Evolutionary conservation across 2,797 vertebrate species (phyloP).

Genomic region (Eidolon dupreanum): DNA sequence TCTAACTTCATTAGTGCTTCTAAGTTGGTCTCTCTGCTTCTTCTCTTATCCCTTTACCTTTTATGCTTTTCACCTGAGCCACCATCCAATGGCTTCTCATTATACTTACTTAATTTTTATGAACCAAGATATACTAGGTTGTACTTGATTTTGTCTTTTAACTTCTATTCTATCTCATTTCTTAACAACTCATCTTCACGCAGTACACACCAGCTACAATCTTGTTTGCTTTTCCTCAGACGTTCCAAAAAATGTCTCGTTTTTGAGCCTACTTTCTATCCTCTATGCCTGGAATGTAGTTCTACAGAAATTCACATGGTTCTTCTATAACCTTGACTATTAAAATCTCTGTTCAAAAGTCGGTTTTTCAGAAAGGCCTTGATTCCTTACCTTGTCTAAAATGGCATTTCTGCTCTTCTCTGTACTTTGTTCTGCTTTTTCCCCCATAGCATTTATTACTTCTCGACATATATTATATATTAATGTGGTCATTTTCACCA

Average conservation of each 20-base stretch:
- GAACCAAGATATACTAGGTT: no score
- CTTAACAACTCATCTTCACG: background rate
- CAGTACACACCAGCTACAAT: background rate
- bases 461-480: background rate
- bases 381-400: background rate
- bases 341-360: background rate
- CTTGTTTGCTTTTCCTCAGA: background rate
- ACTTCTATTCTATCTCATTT: background rate
- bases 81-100: background rate
- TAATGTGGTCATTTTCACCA: background rate
- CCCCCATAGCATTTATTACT: background rate
- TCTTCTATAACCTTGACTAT: background rate
- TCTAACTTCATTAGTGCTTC: background rate
- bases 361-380: background rate
- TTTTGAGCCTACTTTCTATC: background rate
- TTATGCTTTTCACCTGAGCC: background rate
- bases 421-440: background rate
- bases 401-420: background rate
- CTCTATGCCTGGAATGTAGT: background rate
- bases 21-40: fast-evolving
- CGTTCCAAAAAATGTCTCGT: background rate
- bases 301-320: background rate
- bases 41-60: background rate
- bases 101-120: background rate
- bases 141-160: background rate